Evolutionary conservation across 30 jellyfish, hydroid and myxozoan genomes (phyloP).

Genomic region (Hydra vulgaris): DNA sequence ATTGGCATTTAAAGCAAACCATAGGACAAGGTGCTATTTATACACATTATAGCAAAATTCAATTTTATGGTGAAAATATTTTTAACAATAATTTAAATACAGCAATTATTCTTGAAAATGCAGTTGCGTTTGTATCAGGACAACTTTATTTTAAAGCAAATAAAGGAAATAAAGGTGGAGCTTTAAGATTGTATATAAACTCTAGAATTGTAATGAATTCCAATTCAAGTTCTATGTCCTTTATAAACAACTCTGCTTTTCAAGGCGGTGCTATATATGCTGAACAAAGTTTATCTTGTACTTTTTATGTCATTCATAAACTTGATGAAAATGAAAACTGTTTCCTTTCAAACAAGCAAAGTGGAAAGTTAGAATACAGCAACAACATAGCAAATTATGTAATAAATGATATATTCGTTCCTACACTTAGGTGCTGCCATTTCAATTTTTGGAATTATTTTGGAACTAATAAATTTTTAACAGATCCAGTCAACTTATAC

Average conservation of each 20-base stretch:
- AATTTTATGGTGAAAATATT: neutral
- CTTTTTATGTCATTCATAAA: neutral
- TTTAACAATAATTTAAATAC: neutral
- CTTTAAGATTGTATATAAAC: constrained; percentile 5
- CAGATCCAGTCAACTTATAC: neutral
- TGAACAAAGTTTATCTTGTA: neutral
- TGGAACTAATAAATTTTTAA: neutral
- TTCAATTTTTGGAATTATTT: neutral
- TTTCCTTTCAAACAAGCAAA: neutral
- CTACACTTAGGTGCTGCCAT: neutral
- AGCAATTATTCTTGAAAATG: constrained; percentile 9
- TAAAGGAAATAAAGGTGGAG: constrained; percentile 20
- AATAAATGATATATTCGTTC: neutral
- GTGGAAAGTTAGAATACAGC: neutral
- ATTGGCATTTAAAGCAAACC: neutral
- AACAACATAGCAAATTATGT: neutral
- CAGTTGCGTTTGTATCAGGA: neutral
- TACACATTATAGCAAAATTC: neutral
- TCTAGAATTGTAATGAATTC: constrained; percentile 6
- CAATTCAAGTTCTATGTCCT: neutral
- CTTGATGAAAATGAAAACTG: neutral
- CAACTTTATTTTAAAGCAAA: neutral
- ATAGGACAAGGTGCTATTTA: constrained; percentile 10
- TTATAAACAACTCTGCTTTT: neutral
- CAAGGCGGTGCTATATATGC: constrained; percentile 24